Conservation (phyloP, 2,797 vertebrate species). For the Myiotriccus ornatus region DNA sequence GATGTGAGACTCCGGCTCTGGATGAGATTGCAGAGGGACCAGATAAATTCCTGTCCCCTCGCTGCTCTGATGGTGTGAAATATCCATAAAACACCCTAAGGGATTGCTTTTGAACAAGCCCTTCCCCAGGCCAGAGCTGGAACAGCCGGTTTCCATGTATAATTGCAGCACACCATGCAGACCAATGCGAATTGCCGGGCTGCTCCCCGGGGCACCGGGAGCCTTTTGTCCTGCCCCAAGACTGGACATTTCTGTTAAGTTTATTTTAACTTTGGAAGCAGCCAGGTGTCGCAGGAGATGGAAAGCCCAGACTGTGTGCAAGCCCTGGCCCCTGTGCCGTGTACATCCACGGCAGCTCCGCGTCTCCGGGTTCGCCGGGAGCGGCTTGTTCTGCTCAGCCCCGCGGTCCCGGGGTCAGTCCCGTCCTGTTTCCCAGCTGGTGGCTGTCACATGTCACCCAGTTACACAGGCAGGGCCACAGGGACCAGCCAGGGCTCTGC, state of each 20-base stretch:
- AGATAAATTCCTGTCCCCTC: not conserved
- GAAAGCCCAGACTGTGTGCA: not conserved
- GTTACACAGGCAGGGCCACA: not conserved
- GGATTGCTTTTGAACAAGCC: not conserved
- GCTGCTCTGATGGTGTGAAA: not conserved
- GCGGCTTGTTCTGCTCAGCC: not conserved
- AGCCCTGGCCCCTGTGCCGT: not conserved
- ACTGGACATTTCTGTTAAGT: not conserved
- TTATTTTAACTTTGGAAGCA: not conserved
- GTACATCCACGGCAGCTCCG: not conserved
- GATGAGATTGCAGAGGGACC: not conserved
- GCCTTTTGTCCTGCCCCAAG: not conserved
- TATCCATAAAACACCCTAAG: not conserved
- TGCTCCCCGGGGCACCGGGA: not conserved
- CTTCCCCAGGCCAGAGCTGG: not conserved
- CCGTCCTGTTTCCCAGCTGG: not conserved
- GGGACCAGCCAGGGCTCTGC: not conserved
- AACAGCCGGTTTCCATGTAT: not conserved
- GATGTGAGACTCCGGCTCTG: not conserved
- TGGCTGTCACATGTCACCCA: not conserved
- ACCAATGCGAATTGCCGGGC: not conserved
- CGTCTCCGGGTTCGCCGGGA: fast-evolving
- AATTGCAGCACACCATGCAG: not conserved
- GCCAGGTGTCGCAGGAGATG: not conserved
- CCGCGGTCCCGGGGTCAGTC: not conserved